A percentile compares a stretch with the other conserved stretches of the same genome.
Conservation (phyloP, 2,888 invertebrate genomes). For the Dolichomitus sp. region DNA sequence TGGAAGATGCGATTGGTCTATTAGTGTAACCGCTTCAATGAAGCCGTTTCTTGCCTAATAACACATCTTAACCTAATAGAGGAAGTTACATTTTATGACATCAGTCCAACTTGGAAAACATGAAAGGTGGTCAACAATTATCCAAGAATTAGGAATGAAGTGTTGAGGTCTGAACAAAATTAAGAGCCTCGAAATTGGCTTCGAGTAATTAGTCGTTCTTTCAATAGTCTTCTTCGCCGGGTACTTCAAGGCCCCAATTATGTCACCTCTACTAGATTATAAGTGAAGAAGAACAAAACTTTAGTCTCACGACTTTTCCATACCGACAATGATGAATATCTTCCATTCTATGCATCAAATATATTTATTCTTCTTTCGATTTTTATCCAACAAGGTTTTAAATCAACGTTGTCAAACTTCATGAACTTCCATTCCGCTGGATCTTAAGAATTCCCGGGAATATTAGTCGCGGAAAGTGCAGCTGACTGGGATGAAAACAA, state of each 20-base stretch:
- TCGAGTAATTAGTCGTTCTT: neutral
- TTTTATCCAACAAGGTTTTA: slow-evolving; percentile 4
- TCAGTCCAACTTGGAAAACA: no score
- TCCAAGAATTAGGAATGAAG: neutral
- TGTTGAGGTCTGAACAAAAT: neutral
- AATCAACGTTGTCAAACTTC: slow-evolving; percentile 15
- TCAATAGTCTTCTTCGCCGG: neutral
- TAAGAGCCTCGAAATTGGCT: neutral
- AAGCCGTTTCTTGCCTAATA: no score
- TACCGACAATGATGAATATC: slow-evolving; percentile 1
- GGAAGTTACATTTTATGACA: no score
- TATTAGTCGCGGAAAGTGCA: slow-evolving; percentile 65
- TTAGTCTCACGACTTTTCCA: neutral
- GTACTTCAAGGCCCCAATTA: neutral
- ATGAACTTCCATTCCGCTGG: slow-evolving; percentile 17
- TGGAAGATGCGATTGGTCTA: no score
- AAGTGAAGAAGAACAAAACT: neutral
- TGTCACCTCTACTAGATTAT: neutral
- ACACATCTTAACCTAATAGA: no score
- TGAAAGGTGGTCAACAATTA: no score
- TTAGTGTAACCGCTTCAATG: no score
- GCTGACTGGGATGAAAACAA: slow-evolving; percentile 37
- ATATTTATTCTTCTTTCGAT: neutral
- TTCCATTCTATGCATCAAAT: neutral
- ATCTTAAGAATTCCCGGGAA: slow-evolving; percentile 34